Percentiles rank a stretch among this genome's conserved stretches.
Evolutionary conservation across 1,140 invertebrate species (phyloP).

Genomic region (Berghia stephanieae): DNA sequence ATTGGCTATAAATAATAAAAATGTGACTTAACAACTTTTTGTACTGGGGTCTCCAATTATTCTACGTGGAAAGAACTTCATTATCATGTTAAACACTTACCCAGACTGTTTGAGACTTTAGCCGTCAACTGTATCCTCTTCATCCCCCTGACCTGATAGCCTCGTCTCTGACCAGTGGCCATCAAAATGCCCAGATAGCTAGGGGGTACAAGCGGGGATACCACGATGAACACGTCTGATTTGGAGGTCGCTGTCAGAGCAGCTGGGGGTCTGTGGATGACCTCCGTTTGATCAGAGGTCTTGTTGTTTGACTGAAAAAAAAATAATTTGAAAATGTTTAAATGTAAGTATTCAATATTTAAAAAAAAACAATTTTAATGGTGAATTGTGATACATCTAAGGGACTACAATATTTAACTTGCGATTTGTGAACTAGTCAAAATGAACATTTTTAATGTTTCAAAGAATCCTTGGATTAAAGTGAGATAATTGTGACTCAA

Average conservation of each 20-base stretch:
- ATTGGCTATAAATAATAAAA: too few species aligned
- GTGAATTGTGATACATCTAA: too few species aligned
- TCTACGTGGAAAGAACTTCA: background rate
- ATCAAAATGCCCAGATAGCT: conserved; percentile 54
- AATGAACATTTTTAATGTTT: background rate
- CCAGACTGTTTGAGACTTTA: conserved; percentile 50
- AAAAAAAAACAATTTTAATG: background rate
- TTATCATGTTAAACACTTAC: conserved; percentile 37
- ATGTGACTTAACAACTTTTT: background rate
- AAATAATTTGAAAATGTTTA: background rate
- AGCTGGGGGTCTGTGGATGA: conserved; percentile 46
- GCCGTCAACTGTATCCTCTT: conserved; percentile 44
- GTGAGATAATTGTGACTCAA: background rate
- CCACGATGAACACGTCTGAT: conserved; percentile 54
- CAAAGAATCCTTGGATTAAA: background rate
- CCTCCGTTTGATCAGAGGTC: conserved; percentile 10
- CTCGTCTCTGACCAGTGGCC: conserved; percentile 53
- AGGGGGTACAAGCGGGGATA: conserved; percentile 56
- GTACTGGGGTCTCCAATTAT: background rate
- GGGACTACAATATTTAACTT: too few species aligned
- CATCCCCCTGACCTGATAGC: conserved; percentile 56
- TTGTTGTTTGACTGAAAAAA: background rate
- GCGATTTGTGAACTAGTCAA: too few species aligned
- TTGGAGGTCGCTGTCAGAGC: conserved; percentile 54
- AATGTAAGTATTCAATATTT: background rate